phyloP scores from a whole-genome alignment of 2,797 vertebrate genomes.

The Muscicapa comitata region DNA sequence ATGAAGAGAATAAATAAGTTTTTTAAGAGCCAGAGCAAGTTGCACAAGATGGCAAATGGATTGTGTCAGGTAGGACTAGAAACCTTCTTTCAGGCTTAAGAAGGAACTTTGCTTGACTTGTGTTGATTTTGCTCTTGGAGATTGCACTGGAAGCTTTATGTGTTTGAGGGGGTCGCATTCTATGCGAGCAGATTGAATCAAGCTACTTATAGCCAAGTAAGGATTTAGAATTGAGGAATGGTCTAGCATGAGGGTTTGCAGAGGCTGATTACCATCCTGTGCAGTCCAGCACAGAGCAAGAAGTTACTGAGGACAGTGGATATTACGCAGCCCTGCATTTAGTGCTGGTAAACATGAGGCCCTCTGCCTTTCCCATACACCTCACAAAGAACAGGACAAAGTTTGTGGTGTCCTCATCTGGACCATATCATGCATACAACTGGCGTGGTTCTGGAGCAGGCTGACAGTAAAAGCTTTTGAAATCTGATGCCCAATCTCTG shows the following conservation, averaged over 20 bases:
- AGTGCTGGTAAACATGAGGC: not conserved
- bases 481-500: not conserved
- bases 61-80: not conserved
- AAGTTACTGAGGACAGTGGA: not conserved
- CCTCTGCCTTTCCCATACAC: not conserved
- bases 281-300: not conserved
- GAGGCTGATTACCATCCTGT: not conserved
- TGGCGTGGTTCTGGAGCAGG: not conserved
- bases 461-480: not conserved
- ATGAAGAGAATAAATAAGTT: not conserved
- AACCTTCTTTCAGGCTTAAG: not conserved
- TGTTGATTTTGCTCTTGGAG: not conserved
- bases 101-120: not conserved
- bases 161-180: not conserved
- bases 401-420: not conserved
- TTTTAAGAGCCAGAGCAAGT: not conserved
- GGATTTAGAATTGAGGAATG: not conserved
- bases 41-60: not conserved
- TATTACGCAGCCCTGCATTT: not conserved
- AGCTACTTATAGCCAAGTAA: not conserved
- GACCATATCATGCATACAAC: rapidly evolving
- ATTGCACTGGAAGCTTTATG: not conserved
- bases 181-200: not conserved
- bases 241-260: not conserved
- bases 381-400: not conserved